A percentile compares a stretch with the other conserved stretches of the same genome.
Conservation (phyloP, 2,888 invertebrate genomes). For the Halictus ligatus region DNA sequence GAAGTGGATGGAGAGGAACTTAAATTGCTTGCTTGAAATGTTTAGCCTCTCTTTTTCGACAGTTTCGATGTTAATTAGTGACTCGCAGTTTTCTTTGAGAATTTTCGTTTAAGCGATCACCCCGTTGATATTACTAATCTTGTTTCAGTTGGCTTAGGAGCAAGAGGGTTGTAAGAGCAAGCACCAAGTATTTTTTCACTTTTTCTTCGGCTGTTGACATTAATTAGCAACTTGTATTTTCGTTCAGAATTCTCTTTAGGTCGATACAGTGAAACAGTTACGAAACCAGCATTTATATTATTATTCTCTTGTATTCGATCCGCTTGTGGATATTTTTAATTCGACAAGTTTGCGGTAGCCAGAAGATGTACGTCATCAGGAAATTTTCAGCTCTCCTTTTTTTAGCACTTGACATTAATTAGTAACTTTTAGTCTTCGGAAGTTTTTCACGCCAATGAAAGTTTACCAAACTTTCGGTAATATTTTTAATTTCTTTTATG, state of each 20-base stretch:
- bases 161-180: background rate
- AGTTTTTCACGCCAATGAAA: background rate
- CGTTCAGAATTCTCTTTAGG: background rate
- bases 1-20: background rate
- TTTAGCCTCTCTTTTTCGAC: background rate
- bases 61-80: background rate
- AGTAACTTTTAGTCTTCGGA: background rate
- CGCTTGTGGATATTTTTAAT: background rate
- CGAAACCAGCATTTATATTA: background rate
- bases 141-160: too few relatives aligned
- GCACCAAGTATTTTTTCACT: background rate
- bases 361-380: background rate
- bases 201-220: background rate
- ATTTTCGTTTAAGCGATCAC: background rate
- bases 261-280: background rate
- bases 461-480: background rate
- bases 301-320: background rate
- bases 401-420: background rate
- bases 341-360: background rate
- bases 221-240: background rate
- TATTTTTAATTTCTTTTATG: background rate
- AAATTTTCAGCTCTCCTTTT: background rate
- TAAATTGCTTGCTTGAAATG: background rate
- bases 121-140: too few relatives aligned
- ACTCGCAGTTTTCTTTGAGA: background rate